Percentiles rank a stretch among this genome's conserved stretches.
These are phyloP conservation scores for Eonycteris spelaea DNA, from an alignment of 2,113 vertebrate species.

Conservation along the genomic window DNA sequence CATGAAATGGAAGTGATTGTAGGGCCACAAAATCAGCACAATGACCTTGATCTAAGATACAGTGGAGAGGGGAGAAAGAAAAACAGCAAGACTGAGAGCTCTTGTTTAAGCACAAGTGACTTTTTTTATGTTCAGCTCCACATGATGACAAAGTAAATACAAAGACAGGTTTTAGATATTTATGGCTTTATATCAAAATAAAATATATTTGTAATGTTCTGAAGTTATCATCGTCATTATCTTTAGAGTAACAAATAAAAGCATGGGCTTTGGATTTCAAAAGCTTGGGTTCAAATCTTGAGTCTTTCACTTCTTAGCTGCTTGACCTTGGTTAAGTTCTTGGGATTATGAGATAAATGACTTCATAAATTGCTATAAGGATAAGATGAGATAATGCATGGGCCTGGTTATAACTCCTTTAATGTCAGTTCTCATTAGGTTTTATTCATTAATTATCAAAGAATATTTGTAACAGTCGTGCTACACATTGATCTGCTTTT, in stretches of 20 bases:
- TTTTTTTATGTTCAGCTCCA: background rate
- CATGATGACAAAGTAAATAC: constrained; percentile 8
- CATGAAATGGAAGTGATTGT: constrained; percentile 24
- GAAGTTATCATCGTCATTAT: background rate
- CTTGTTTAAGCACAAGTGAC: constrained; percentile 15
- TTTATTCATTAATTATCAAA: background rate
- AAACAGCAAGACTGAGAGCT: background rate
- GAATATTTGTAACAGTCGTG: background rate
- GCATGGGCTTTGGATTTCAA: background rate
- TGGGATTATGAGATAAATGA: background rate
- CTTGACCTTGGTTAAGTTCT: background rate
- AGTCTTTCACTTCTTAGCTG: background rate
- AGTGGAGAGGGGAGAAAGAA: background rate
- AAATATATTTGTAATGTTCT: constrained; percentile 13
- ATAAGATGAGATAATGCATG: background rate
- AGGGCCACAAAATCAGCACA: background rate
- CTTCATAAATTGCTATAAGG: background rate
- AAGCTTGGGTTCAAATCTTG: background rate
- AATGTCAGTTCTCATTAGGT: background rate
- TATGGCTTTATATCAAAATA: constrained; percentile 13
- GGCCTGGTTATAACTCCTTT: background rate
- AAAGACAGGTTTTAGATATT: background rate
- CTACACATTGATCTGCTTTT: background rate
- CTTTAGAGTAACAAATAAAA: background rate
- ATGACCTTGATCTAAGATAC: background rate